Conservation (phyloP, 2,113 vertebrate species). For the Hippocampus zosterae region DNA sequence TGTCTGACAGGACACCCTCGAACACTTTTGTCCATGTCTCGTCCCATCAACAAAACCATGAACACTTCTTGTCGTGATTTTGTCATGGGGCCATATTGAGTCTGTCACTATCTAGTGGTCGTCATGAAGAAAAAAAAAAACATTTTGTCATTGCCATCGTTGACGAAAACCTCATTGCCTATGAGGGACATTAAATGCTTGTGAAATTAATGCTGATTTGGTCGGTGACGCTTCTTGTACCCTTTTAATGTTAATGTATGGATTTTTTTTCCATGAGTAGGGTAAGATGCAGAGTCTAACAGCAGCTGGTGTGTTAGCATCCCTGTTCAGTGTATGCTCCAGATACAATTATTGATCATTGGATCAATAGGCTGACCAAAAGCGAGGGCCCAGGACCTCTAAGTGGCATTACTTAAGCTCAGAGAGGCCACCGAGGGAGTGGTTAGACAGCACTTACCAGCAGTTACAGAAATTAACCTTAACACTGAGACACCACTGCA, state of each 20-base stretch:
- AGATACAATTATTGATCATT: constrained; percentile 67
- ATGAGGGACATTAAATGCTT: neutral
- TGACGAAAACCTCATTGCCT: neutral
- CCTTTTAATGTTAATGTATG: constrained; percentile 22
- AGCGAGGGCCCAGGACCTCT: constrained; percentile 52
- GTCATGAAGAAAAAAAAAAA: no score
- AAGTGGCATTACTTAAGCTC: constrained; percentile 68
- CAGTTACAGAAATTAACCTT: constrained; percentile 73
- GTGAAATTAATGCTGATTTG: constrained; percentile 19
- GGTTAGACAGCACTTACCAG: constrained; percentile 71
- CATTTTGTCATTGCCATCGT: no score
- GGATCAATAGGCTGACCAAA: constrained; percentile 59
- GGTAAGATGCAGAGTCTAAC: constrained; percentile 7
- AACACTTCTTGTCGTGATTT: no score
- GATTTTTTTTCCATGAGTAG: constrained; percentile 14
- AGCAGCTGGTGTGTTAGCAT: constrained; percentile 33
- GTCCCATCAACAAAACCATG: no score
- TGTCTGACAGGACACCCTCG: no score
- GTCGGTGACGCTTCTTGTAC: constrained; percentile 11
- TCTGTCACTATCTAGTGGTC: no score
- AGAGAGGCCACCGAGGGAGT: constrained; percentile 62
- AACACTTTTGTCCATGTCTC: no score
- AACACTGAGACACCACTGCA: constrained; percentile 58
- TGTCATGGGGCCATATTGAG: no score
- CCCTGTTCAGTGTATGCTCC: constrained; percentile 35